A percentile compares a stretch with the other conserved stretches of the same genome.
These are phyloP conservation scores for Cheilosia vulpina DNA, from an alignment of 2,888 invertebrate species.

Conservation along the genomic window DNA sequence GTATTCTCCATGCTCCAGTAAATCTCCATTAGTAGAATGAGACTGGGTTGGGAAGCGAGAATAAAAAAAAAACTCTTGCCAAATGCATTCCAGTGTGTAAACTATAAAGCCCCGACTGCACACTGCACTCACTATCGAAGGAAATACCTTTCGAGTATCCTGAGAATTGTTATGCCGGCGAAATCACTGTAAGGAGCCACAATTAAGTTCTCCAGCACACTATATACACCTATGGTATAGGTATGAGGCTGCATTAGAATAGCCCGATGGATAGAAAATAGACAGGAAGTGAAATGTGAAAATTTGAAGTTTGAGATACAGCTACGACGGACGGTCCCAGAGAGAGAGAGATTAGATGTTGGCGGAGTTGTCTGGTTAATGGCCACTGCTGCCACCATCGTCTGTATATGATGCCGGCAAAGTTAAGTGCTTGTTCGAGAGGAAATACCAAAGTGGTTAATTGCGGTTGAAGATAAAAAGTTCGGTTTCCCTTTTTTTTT, in stretches of 20 bases:
- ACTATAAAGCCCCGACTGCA: conserved; percentile 16
- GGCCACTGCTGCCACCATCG: conserved; percentile 51
- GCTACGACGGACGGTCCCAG: conserved; percentile 1
- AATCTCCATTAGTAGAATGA: conserved; percentile 67
- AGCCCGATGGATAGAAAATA: conserved; percentile 48
- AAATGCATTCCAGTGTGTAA: background rate
- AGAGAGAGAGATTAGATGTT: conserved; percentile 51
- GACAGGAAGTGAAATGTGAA: conserved; percentile 70
- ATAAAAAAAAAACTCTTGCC: background rate
- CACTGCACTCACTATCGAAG: conserved; percentile 1
- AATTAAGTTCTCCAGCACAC: conserved; percentile 54
- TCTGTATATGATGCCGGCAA: conserved; percentile 53
- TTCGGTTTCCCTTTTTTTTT: conserved; percentile 5
- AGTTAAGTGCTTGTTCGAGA: conserved; percentile 71
- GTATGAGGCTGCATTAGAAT: conserved; percentile 7
- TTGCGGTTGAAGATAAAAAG: conserved; percentile 51
- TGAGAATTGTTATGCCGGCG: conserved; percentile 35
- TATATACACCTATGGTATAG: background rate
- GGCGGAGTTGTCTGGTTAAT: conserved; percentile 59
- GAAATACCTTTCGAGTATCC: conserved; percentile 60
- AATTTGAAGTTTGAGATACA: conserved; percentile 66
- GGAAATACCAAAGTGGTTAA: conserved; percentile 72
- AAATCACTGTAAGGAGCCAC: conserved; percentile 60
- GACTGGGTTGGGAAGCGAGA: background rate
- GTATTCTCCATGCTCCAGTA: conserved; percentile 58